Conservation (phyloP, 2,113 vertebrate species). For the Seriola rivoliana region DNA sequence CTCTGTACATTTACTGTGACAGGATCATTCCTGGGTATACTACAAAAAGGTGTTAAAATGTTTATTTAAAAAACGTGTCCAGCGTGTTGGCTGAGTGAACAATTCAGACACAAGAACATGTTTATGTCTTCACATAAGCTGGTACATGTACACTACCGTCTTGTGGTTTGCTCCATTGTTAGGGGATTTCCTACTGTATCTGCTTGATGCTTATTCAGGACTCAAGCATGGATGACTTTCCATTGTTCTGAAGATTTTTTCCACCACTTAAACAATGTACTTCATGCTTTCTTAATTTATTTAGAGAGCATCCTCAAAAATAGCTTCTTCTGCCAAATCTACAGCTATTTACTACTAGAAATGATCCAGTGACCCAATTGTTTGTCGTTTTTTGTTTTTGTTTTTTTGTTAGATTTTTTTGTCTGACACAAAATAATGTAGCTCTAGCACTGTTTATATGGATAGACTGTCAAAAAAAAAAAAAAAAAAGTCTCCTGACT, state of each 20-base stretch:
- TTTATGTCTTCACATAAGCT: constrained; percentile 7
- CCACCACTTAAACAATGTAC: background rate
- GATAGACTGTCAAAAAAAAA: too few relatives aligned
- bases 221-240: background rate
- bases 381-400: background rate
- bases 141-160: background rate
- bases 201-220: background rate
- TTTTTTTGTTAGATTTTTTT: too few relatives aligned
- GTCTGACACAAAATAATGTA: too few relatives aligned
- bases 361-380: too few relatives aligned
- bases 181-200: background rate
- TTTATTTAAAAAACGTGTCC: background rate
- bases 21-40: background rate
- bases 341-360: background rate
- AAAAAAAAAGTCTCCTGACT: background rate
- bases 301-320: constrained; percentile 14
- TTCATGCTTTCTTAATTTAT: constrained; percentile 9
- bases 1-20: background rate
- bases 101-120: background rate
- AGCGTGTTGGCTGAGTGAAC: background rate
- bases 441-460: background rate
- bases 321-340: background rate
- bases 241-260: background rate
- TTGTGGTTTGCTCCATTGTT: background rate
- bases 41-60: constrained; percentile 5